Evolutionary conservation across 2,113 vertebrate species (phyloP).

Genomic region (Mus musculus): GRCm39 chr9:105771001-105771500

Average conservation of each 20-base stretch:
- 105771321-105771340: background rate
- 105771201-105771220: background rate
- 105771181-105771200: background rate
- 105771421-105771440: background rate
- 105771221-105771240: background rate
- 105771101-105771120: background rate
- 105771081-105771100: background rate
- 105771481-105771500: background rate
- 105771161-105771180: background rate
- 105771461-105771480: background rate
- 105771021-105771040: background rate
- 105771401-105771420: background rate
- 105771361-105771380: background rate
- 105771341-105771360: background rate
- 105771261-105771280: background rate
- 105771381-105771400: background rate
- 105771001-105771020: background rate
- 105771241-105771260: background rate
- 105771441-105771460: background rate
- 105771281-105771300: background rate
- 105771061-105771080: background rate
- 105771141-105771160: background rate
- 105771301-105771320: background rate
- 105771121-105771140: conserved; percentile 9
- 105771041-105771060: background rate